Conservation (phyloP, 1,140 invertebrate genomes). For the Sinella curviseta region DNA sequence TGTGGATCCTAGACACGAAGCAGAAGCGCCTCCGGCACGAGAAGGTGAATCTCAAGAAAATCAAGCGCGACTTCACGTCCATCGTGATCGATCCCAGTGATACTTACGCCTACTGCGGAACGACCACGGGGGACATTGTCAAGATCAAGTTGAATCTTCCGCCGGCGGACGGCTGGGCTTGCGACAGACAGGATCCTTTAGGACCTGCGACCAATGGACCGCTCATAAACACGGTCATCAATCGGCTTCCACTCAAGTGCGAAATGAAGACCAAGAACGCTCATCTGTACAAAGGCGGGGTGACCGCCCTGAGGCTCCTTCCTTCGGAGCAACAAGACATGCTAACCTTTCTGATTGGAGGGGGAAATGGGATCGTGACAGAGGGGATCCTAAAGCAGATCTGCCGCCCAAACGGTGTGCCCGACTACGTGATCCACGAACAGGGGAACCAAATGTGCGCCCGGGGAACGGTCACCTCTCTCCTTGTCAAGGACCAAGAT, state of each 20-base stretch:
- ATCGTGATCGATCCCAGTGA: constrained; percentile 64
- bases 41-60: constrained; percentile 63
- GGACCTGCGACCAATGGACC: constrained; percentile 27
- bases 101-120: constrained; percentile 77
- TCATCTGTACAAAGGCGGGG: constrained; percentile 54
- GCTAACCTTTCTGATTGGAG: constrained; percentile 68
- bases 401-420: constrained; percentile 55
- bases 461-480: constrained; percentile 64
- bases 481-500: constrained; percentile 45
- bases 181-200: constrained; percentile 39
- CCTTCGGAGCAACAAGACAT: constrained; percentile 51
- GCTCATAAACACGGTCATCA: constrained; percentile 25
- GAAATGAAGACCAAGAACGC: constrained; percentile 39
- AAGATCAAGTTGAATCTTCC: constrained; percentile 56
- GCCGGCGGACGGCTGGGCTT: constrained; percentile 27
- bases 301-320: constrained; percentile 67
- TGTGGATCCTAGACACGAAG: constrained; percentile 75
- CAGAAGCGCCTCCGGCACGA: constrained; percentile 68
- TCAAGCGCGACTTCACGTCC: constrained; percentile 56
- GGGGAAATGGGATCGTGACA: constrained; percentile 78
- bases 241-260: constrained; percentile 14
- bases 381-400: constrained; percentile 54
- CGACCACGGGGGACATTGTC: constrained; percentile 72
- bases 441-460: constrained; percentile 45
- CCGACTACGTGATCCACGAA: constrained; percentile 50